Percentiles rank a stretch among this genome's conserved stretches.
Evolutionary conservation across 1,140 invertebrate genomes (phyloP).

Genomic region (Tenebrio molitor): DNA sequence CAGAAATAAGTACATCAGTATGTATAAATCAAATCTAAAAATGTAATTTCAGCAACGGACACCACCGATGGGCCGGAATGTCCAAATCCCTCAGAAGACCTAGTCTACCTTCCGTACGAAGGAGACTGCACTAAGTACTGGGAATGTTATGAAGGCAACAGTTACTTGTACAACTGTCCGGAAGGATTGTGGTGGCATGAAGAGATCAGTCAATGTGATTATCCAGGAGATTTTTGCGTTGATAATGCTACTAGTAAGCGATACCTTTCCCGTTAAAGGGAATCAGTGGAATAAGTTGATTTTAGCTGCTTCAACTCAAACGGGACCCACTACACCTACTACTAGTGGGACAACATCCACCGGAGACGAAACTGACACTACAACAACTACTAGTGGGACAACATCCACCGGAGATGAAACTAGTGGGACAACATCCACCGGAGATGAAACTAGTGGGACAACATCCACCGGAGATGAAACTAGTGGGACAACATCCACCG

Average conservation of each 20-base stretch:
- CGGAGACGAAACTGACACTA: background rate
- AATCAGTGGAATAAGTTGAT: background rate
- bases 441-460: too few relatives aligned
- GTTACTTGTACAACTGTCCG: slow-evolving; percentile 45
- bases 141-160: slow-evolving; percentile 47
- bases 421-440: too few relatives aligned
- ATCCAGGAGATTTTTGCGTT: slow-evolving; percentile 2
- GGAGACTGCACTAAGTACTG: slow-evolving; percentile 49
- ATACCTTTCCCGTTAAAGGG: background rate
- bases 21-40: too few relatives aligned
- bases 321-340: background rate
- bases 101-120: slow-evolving; percentile 17
- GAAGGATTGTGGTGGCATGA: slow-evolving; percentile 46
- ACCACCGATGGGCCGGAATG: slow-evolving; percentile 5
- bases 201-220: slow-evolving; percentile 46
- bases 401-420: too few relatives aligned
- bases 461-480: too few relatives aligned
- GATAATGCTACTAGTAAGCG: background rate
- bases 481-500: too few relatives aligned
- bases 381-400: too few relatives aligned
- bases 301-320: background rate
- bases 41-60: background rate
- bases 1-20: too few relatives aligned
- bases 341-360: background rate
- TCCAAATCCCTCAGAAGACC: slow-evolving; percentile 42